phyloP scores from a whole-genome alignment of 2,797 vertebrate genomes.

The Myoxocephalus aenaeus region DNA sequence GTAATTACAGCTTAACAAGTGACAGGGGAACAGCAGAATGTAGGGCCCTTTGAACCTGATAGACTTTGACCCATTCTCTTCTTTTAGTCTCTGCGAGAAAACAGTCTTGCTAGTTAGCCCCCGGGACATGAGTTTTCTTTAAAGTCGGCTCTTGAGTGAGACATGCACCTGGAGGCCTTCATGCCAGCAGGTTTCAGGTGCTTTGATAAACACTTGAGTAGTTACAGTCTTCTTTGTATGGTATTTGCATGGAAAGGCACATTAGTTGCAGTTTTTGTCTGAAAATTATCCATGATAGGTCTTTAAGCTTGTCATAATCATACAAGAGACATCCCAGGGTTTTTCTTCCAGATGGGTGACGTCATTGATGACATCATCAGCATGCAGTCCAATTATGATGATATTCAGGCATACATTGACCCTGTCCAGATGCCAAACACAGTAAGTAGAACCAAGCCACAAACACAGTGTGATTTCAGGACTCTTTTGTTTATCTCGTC shows the following conservation, averaged over 20 bases:
- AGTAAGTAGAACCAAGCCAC: constrained; percentile 79
- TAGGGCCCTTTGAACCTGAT: constrained; percentile 77
- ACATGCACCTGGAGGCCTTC: constrained; percentile 15
- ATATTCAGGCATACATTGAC: constrained; percentile 91
- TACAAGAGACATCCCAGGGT: constrained; percentile 23
- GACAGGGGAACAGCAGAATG: constrained; percentile 75
- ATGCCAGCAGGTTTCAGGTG: constrained; percentile 17
- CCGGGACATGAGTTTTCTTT: constrained; percentile 7
- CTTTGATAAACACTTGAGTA: neutral
- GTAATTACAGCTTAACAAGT: constrained; percentile 88
- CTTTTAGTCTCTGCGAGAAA: constrained; percentile 20
- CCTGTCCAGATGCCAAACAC: constrained; percentile 95
- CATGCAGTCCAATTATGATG: constrained; percentile 90
- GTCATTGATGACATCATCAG: constrained; percentile 98
- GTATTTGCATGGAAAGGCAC: neutral
- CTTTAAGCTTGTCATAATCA: constrained; percentile 10
- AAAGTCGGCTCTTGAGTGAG: constrained; percentile 21
- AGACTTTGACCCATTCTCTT: constrained; percentile 78
- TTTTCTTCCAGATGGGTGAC: constrained; percentile 89
- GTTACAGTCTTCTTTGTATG: constrained; percentile 1
- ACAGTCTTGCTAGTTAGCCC: constrained; percentile 15
- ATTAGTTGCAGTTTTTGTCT: neutral
- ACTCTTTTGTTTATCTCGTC: neutral
- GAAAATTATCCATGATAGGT: neutral
- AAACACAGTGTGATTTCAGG: neutral